Percentiles rank a stretch among this genome's conserved stretches.
These are phyloP conservation scores for Coilia nasus DNA, from an alignment of 2,797 vertebrate genomes.

Conservation along the genomic window DNA sequence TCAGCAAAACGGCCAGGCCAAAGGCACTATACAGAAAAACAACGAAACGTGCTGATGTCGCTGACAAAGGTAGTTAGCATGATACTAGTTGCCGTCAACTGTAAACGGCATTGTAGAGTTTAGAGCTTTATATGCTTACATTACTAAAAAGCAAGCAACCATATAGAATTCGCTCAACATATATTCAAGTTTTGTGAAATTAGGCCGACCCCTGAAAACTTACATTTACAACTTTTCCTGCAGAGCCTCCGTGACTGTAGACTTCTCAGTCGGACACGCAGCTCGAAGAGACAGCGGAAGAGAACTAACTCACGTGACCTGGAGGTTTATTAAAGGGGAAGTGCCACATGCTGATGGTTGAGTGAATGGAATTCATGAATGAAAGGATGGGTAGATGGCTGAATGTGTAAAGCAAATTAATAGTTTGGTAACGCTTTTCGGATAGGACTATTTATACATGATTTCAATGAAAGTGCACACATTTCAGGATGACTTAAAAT, in stretches of 20 bases:
- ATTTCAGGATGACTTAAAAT: too few species aligned
- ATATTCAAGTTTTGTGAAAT: too few species aligned
- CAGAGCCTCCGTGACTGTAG: neutral
- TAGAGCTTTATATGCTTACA: too few species aligned
- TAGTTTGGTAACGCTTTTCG: too few species aligned
- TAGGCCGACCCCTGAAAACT: neutral
- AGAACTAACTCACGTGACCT: neutral
- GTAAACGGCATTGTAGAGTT: too few species aligned
- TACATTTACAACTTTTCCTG: neutral
- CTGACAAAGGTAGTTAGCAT: neutral
- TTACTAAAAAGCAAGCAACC: too few species aligned
- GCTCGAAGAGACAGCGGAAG: conserved; percentile 7
- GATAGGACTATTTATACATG: too few species aligned
- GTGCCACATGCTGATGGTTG: too few species aligned
- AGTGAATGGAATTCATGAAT: neutral
- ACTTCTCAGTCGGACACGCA: neutral
- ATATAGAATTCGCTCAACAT: too few species aligned
- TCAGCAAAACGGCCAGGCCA: neutral
- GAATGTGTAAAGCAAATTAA: too few species aligned
- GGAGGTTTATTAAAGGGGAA: neutral
- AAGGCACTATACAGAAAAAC: too few species aligned
- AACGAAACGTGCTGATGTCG: neutral
- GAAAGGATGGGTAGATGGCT: neutral
- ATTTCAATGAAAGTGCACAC: too few species aligned
- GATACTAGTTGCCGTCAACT: neutral